These are phyloP conservation scores for Phaenicophaeus curvirostris DNA, from an alignment of 2,797 vertebrate species.

Conservation along the genomic window DNA sequence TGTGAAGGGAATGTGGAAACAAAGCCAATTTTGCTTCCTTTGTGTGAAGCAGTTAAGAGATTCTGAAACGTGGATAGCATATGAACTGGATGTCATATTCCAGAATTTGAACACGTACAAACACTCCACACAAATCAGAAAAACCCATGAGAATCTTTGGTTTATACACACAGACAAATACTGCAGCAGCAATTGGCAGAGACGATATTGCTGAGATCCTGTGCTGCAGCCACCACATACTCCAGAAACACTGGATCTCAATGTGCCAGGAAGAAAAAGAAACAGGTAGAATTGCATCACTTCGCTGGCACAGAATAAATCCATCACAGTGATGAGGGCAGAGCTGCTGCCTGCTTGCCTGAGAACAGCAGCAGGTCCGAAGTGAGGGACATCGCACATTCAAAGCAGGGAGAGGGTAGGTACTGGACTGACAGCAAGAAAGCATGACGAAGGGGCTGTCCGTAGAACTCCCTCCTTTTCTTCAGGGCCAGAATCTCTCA, in stretches of 20 bases:
- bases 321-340: not conserved
- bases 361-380: not conserved
- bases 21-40: conserved; percentile 49
- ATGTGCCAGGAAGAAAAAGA: conserved; percentile 23
- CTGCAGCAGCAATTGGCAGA: conserved; percentile 22
- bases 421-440: not conserved
- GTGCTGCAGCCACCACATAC: conserved; percentile 5
- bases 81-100: conserved; percentile 4
- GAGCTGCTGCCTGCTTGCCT: not conserved
- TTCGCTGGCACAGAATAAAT: conserved; percentile 29
- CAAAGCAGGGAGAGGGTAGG: not conserved
- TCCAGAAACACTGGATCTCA: conserved; percentile 14
- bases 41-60: conserved; percentile 44
- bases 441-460: not conserved
- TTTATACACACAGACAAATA: conserved; percentile 44
- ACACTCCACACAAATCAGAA: conserved; percentile 26
- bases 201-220: conserved; percentile 4
- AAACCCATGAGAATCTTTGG: conserved; percentile 46
- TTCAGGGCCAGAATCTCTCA: not conserved
- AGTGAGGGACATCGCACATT: not conserved
- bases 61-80: conserved; percentile 40
- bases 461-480: not conserved
- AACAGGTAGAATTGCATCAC: conserved; percentile 23
- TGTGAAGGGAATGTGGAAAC: conserved; percentile 31
- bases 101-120: not conserved